Evolutionary conservation across 2,888 invertebrate species (phyloP).

Genomic region (Melangyna quadrimaculata): DNA sequence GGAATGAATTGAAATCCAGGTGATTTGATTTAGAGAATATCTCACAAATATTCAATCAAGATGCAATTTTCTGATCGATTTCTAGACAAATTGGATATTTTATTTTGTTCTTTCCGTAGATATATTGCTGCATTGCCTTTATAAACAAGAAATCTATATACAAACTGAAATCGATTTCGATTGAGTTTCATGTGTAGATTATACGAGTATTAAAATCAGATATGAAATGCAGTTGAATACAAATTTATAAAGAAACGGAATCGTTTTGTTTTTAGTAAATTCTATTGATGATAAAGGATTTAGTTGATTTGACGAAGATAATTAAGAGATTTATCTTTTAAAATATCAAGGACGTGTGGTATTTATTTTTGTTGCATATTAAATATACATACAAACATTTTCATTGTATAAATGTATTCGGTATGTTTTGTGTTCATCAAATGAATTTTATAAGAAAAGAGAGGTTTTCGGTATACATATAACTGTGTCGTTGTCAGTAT

Average conservation of each 20-base stretch:
- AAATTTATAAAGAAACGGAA: not conserved
- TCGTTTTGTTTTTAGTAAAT: not conserved
- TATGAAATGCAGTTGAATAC: conserved; percentile 4
- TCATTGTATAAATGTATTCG: too few species aligned
- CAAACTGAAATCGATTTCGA: conserved; percentile 13
- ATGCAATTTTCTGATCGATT: conserved; percentile 69
- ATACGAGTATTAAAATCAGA: conserved; percentile 22
- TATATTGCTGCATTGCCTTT: not conserved
- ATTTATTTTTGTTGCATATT: too few species aligned
- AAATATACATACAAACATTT: too few species aligned
- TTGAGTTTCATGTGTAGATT: not conserved
- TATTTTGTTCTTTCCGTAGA: not conserved
- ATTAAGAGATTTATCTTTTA: too few species aligned
- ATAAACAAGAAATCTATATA: not conserved
- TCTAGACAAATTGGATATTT: conserved; percentile 59
- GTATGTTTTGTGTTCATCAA: too few species aligned
- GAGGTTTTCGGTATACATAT: too few species aligned
- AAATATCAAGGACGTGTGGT: too few species aligned
- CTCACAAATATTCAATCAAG: conserved; percentile 59
- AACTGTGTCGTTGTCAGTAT: too few species aligned
- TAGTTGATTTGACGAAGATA: too few species aligned
- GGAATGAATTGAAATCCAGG: conserved; percentile 65
- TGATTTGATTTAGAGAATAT: conserved; percentile 69
- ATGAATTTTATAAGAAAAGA: too few species aligned
- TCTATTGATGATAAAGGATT: too few species aligned